Base-by-base conservation (phyloP, 1,140 invertebrate genomes). In the Zelostemma sp. region DNA sequence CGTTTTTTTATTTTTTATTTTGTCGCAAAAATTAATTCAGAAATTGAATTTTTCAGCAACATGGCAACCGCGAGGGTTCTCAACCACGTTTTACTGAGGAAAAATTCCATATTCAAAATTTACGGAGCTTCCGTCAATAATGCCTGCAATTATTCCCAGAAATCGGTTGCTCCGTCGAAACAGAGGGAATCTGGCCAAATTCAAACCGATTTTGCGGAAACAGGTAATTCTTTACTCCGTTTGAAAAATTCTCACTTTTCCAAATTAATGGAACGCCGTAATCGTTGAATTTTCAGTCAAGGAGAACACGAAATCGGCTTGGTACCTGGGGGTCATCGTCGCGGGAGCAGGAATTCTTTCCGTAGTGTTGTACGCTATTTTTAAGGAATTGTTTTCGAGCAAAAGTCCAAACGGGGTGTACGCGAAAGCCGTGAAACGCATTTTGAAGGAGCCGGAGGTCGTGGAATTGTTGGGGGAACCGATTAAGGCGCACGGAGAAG, bases 401-500 rank as follows among this genome's bases (percentile, higher is more conserved):
- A 91, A 93, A 69, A 96, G 95, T 83, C 90, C 93, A 0, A 94
- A 93, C 85, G 93, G 90, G 73, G 88, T 97, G 58, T 97, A 96
- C 77, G 89, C 89, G 6, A 88, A 90, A 75, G 93, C 95, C 6
- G 85, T 94, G 1, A 89, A 94, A 60, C 87, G 88, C 68, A 94
- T 94, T 77, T 88, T 89, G 74, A 73, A 88, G 80, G 89, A 95
- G 86, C 83, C 88, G 5, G 86, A 90, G 73, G 85, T 97, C 21
- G 86, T 90, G 63, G 91, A 95, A 85, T 86, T 88, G 11, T 82
- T 97, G 19, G 96, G 96, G 19, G 85, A 90, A 65, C 95, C 95
- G n/a, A 93, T 97, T 12, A 95, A 93, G 83, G 93, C 92, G 19
- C 95, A 90, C 82, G 95, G 95, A 5, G 94, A 97, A 83, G 92